Evolutionary conservation across 2,888 invertebrate genomes (phyloP).

Genomic region (Lasioglossum oenotherae): DNA sequence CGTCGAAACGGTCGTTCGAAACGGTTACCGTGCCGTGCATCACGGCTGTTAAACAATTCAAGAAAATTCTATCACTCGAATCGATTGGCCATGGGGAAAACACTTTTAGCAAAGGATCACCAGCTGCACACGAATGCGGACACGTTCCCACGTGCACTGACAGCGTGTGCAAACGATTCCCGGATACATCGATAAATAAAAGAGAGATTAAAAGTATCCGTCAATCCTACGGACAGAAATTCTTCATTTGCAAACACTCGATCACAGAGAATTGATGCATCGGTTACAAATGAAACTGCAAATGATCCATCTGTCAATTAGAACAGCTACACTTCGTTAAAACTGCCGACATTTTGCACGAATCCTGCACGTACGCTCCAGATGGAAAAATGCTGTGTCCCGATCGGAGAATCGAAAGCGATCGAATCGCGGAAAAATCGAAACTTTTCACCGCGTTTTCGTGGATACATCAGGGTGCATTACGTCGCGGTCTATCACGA

Average conservation of each 20-base stretch:
- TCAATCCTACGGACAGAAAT: neutral
- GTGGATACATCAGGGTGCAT: neutral
- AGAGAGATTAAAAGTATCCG: neutral
- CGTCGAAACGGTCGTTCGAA: slow-evolving; percentile 28
- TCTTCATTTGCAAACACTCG: no score
- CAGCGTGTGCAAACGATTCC: neutral
- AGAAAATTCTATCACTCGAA: slow-evolving; percentile 51
- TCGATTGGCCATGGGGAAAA: slow-evolving; percentile 39
- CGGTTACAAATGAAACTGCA: accelerated
- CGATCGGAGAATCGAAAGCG: neutral
- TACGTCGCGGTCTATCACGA: neutral
- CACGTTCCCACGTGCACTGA: neutral
- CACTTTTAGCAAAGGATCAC: slow-evolving; percentile 4
- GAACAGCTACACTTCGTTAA: neutral
- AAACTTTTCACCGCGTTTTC: neutral
- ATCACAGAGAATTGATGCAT: neutral
- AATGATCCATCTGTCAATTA: neutral
- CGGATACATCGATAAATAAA: neutral
- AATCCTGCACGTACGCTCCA: neutral
- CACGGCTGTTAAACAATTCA: slow-evolving; percentile 62
- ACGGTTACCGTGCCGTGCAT: slow-evolving; percentile 44
- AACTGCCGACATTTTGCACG: neutral
- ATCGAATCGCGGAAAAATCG: neutral
- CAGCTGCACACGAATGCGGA: neutral
- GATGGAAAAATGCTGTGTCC: neutral